Base-by-base conservation (phyloP, 2,888 invertebrate species). In the Philereme transversata region DNA sequence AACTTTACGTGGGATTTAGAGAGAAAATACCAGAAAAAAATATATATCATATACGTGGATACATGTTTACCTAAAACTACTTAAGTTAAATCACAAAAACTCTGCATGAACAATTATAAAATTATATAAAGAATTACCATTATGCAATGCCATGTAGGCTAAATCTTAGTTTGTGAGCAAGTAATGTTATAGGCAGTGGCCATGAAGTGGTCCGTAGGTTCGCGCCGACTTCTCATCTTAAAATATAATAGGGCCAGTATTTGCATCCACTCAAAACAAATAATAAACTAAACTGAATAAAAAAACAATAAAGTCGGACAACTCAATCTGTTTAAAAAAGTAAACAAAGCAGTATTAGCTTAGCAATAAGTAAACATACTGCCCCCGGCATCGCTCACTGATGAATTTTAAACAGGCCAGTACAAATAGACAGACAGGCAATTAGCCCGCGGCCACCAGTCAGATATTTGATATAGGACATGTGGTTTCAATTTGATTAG, bases 381-480 rank as follows among this genome's bases (percentile, higher is more conserved):
- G 79, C 78, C 83, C 81, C 68, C 72, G 76, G 81, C 74, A 62
- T 43, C 50, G 64, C 60, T 72, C 58, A 60, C 63, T 67, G 75
- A 83, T 84, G 86, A 85, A 85, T 87, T 77, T 83, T 80, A 83
- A 85, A 84, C 78, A 81, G 72, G 76, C 75, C 63, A 71, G 55
- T 45, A 70, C 79, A 82, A 74, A 84, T 79, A 83, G 58, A 81
- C 79, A 75, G 72, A 75, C 79, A 78, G 69, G 69, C 87, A 90
- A 90, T 90, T 90, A 90, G 90, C 90, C 81, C 61, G 72, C 69
- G 86, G 90, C 81, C 71, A 80, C 70, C 67, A 66, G 71, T 71
- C 71, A 78, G 79, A 78, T 80, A 78, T 73, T 57, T 70, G 76
- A 79, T 76, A 77, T 71, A 60, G 62, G 65, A 69, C 78, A 80